Conservation (phyloP, 2,888 invertebrate species). For the Kuschelorhynchus macadamiae region DNA sequence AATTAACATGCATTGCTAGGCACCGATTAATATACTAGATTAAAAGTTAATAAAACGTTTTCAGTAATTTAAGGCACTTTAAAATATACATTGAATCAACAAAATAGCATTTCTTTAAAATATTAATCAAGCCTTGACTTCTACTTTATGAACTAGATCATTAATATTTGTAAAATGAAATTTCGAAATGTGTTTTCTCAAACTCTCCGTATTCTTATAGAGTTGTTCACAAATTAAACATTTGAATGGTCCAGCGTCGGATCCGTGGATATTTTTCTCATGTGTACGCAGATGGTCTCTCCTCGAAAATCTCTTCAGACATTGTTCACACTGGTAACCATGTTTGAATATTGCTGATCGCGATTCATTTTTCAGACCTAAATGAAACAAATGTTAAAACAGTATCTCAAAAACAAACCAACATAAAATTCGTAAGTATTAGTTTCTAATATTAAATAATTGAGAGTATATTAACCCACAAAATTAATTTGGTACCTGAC, state of each 20-base stretch:
- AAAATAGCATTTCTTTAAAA: conserved; percentile 3
- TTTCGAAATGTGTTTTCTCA: conserved; percentile 69
- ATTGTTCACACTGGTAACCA: conserved; percentile 66
- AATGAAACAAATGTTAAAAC: conserved; percentile 23
- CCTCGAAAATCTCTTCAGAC: conserved; percentile 66
- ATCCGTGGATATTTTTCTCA: conserved; percentile 69
- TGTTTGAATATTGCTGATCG: conserved; percentile 53
- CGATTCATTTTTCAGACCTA: conserved; percentile 20
- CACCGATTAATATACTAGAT: no score
- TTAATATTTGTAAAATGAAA: conserved; percentile 65
- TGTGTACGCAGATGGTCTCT: conserved; percentile 69
- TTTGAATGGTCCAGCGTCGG: conserved; percentile 68
- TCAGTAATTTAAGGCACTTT: conserved; percentile 21
- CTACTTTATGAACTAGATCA: conserved; percentile 56
- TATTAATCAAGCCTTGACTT: conserved; percentile 57
- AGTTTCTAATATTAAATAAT: no score
- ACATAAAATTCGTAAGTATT: no score
- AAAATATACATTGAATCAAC: conserved; percentile 5
- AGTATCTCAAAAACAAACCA: no score
- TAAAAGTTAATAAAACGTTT: conserved; percentile 6
- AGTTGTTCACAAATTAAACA: conserved; percentile 68
- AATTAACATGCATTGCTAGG: no score
- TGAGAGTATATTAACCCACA: no score
- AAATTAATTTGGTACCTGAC: no score
- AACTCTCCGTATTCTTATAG: conserved; percentile 69